These are phyloP conservation scores for Leuciscus idus DNA, from an alignment of 2,113 vertebrate genomes.

Conservation along the genomic window DNA sequence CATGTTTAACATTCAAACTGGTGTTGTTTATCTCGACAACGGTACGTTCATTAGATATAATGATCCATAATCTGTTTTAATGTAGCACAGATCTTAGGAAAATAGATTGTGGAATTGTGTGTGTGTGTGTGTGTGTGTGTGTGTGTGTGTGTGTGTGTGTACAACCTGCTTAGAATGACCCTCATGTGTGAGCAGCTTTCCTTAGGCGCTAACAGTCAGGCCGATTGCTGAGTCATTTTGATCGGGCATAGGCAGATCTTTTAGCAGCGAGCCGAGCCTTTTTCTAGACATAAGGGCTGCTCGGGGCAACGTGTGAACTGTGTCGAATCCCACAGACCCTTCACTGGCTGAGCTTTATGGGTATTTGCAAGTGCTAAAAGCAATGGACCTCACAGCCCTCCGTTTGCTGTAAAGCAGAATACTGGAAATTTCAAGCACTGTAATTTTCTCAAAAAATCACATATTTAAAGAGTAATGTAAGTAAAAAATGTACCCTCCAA, in stretches of 20 bases:
- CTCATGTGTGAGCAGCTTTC: constrained; percentile 57
- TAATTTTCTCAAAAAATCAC: neutral
- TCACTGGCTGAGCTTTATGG: constrained; percentile 16
- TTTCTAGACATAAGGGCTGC: constrained; percentile 58
- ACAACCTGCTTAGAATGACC: constrained; percentile 43
- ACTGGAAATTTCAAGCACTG: neutral
- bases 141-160: neutral
- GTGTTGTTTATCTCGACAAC: constrained; percentile 22
- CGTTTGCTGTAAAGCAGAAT: too few species aligned
- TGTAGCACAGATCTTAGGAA: constrained; percentile 4
- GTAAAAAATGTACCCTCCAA: neutral
- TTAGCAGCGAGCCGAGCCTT: constrained; percentile 40
- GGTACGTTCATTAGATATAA: neutral
- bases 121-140: neutral
- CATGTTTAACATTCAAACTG: constrained; percentile 1
- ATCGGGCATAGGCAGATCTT: constrained; percentile 56
- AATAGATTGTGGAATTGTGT: neutral
- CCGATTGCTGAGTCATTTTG: constrained; percentile 66
- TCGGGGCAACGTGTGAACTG: constrained; percentile 57
- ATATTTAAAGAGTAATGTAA: neutral
- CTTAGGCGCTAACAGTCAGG: constrained; percentile 58
- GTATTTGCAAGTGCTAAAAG: neutral
- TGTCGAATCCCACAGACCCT: constrained; percentile 3
- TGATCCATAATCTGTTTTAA: neutral
- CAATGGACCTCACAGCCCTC: neutral